Evolutionary conservation across 2,888 invertebrate genomes (phyloP).

Genomic region (Yponomeuta plumbellus): DNA sequence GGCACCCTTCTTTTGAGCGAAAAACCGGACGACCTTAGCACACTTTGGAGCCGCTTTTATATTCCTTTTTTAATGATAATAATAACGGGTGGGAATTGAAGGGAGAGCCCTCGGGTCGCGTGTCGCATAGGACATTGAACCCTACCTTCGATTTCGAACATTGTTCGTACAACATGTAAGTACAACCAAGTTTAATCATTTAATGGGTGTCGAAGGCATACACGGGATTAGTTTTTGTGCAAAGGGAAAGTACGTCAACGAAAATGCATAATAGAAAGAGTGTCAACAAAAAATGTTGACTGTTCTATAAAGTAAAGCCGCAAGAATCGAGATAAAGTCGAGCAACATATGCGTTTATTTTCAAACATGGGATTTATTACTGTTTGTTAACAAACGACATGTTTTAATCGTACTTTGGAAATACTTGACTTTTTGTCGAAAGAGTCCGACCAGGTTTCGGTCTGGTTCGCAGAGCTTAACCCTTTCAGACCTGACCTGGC

Average conservation of each 20-base stretch:
- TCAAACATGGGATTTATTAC: too few species aligned
- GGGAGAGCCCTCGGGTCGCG: slow-evolving; percentile 44
- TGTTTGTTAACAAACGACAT: too few species aligned
- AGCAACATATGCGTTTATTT: too few species aligned
- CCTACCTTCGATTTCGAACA: slow-evolving; percentile 23
- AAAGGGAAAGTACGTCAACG: background rate
- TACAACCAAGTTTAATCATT: slow-evolving; percentile 7
- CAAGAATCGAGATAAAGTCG: too few species aligned
- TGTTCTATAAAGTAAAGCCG: too few species aligned
- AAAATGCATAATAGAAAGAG: background rate
- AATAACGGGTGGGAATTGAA: slow-evolving; percentile 44
- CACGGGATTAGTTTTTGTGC: slow-evolving; percentile 4
- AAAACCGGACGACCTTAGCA: slow-evolving; percentile 57
- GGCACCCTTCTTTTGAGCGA: slow-evolving; percentile 32
- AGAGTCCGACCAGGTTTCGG: too few species aligned
- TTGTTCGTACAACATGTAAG: slow-evolving; percentile 8
- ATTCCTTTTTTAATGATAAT: slow-evolving; percentile 40
- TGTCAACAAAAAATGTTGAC: background rate
- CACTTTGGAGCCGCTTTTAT: slow-evolving; percentile 44
- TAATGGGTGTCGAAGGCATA: slow-evolving; percentile 5
- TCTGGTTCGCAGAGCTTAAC: too few species aligned
- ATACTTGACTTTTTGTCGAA: too few species aligned
- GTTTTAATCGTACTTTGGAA: too few species aligned
- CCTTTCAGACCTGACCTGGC: too few species aligned
- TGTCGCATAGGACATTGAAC: slow-evolving; percentile 63